Base-by-base conservation (phyloP, 2,888 invertebrate species). In the Troides aeacus region DNA sequence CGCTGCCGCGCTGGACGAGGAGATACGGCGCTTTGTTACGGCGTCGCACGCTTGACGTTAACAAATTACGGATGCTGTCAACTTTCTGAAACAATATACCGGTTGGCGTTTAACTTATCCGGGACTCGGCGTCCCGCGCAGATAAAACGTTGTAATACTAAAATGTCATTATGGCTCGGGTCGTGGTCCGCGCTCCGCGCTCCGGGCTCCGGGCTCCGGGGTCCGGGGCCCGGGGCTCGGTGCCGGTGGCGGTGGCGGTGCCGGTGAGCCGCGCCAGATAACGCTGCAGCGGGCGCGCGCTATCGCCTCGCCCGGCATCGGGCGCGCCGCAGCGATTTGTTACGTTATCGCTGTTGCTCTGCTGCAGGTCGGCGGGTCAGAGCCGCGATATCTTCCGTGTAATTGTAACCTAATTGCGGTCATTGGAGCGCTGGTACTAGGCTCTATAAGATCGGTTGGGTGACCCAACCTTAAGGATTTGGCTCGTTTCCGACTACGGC, bases 61-160 rank as follows among this genome's bases (percentile, higher is more conserved):
- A 92, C 92, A 91, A 92, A 92, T 91, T 90, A 91, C 90, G 87
- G 85, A 80, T 87, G 79, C 88, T 87, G 90, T 89, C 88, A 87
- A 84, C 87, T 87, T 86, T 89, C 84, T 88, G 90, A 92, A 91
- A 92, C 92, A 91, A 92, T 92, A 90, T 90, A 90, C 89, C 86
- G 86, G 87, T 88, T 87, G 88, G 86, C 89, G 92, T 91, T 92
- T 91, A 90, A 89, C 84, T 90, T 91, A 92, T 91, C 92, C 76
- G 77, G 81, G 81, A 89, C 86, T 90, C 91, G 90, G 91, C 88
- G 89, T 89, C 87, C 87, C 84, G 83, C 85, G 84, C 87, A 89
- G 90, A 92, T 92, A 92, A 89, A 88, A 85, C 87, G 89, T 89
- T 91, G 89, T 91, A 91, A 87, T 89, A 91, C 90, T 90, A 90